phyloP scores from a whole-genome alignment of 2,888 invertebrate species.

The Rhamphomyia laevipes region DNA sequence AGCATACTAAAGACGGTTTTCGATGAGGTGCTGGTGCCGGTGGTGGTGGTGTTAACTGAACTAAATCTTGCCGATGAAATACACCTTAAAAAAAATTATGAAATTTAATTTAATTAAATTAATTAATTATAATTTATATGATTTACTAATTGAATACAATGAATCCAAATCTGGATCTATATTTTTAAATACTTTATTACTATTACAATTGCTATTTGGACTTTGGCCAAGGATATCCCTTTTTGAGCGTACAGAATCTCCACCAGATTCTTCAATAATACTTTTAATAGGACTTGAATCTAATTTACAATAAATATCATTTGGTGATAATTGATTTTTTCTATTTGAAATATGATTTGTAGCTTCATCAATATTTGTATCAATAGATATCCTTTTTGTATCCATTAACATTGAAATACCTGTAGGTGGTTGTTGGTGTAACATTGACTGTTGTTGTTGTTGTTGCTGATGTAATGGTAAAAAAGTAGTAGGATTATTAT shows the following conservation, averaged over 20 bases:
- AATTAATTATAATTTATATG: neutral
- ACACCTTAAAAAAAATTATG: constrained; percentile 24
- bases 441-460: constrained; percentile 19
- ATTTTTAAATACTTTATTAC: constrained; percentile 36
- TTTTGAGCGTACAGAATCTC: constrained; percentile 18
- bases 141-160: constrained; percentile 57
- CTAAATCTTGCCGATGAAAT: constrained; percentile 35
- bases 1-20: constrained; percentile 32
- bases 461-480: constrained; percentile 18
- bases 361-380: constrained; percentile 23
- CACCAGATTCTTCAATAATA: constrained; percentile 16
- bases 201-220: constrained; percentile 26
- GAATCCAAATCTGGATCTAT: constrained; percentile 54
- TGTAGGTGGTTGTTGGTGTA: constrained; percentile 8
- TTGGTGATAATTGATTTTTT: constrained; percentile 15
- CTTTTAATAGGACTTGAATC: constrained; percentile 26
- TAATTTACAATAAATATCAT: constrained; percentile 10
- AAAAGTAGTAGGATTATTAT: constrained; percentile 59
- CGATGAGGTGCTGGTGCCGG: constrained; percentile 67
- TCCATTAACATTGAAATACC: constrained; percentile 37
- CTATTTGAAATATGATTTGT: constrained; percentile 12
- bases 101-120: neutral
- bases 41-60: constrained; percentile 54
- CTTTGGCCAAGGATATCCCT: constrained; percentile 30
- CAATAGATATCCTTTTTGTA: constrained; percentile 30